Percentiles rank a stretch among this genome's conserved stretches.
phyloP scores from a whole-genome alignment of 2,888 invertebrate species.

The Sinhomidia bicolor region DNA sequence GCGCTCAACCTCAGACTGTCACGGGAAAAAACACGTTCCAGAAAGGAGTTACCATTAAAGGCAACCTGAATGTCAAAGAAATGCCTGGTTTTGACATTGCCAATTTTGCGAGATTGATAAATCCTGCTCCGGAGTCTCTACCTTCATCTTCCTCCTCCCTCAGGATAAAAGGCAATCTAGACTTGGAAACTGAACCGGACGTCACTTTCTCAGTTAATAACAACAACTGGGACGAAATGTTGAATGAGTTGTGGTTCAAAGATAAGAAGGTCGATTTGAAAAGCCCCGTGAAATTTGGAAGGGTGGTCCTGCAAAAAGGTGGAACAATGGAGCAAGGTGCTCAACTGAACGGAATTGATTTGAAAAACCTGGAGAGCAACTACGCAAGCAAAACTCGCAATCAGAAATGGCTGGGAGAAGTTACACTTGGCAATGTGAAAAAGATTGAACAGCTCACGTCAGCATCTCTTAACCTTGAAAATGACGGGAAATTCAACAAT shows the following conservation, averaged over 20 bases:
- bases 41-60: constrained; percentile 44
- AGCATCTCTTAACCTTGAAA: constrained; percentile 13
- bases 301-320: constrained; percentile 45
- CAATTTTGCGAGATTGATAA: constrained; percentile 51
- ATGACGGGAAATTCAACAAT: constrained; percentile 69
- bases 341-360: constrained; percentile 67
- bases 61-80: neutral
- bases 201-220: constrained; percentile 60
- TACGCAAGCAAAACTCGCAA: constrained; percentile 71
- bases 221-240: constrained; percentile 50
- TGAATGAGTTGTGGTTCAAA: constrained; percentile 67
- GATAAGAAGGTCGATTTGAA: constrained; percentile 55
- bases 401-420: constrained; percentile 72
- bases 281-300: constrained; percentile 58
- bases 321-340: constrained; percentile 3
- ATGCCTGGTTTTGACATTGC: constrained; percentile 32
- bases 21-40: constrained; percentile 65
- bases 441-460: constrained; percentile 21
- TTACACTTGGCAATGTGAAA: constrained; percentile 44
- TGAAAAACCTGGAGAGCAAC: constrained; percentile 51
- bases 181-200: constrained; percentile 69
- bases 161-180: constrained; percentile 67
- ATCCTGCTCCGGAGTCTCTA: neutral
- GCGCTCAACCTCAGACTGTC: constrained; percentile 49
- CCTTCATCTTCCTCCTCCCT: constrained; percentile 6